Percentiles rank a stretch among this genome's conserved stretches.
phyloP scores from a whole-genome alignment of 2,888 invertebrate genomes.

The Pimpla rufipes region DNA sequence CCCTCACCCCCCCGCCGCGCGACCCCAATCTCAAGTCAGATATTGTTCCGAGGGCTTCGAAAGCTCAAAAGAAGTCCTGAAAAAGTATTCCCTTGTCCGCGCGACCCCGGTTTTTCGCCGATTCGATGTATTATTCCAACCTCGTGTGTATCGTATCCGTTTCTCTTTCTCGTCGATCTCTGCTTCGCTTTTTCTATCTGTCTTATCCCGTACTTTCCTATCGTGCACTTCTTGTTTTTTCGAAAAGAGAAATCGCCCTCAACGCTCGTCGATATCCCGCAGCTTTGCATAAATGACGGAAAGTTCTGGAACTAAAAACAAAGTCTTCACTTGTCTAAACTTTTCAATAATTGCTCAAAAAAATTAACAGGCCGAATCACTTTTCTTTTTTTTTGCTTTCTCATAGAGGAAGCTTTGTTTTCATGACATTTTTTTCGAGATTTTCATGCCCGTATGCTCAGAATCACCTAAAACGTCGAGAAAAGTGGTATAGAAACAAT shows the following conservation, averaged over 20 bases:
- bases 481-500: too few relatives aligned
- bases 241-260: not conserved
- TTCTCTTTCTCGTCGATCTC: slow-evolving; percentile 70
- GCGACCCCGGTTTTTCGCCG: slow-evolving; percentile 68
- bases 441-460: too few relatives aligned
- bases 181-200: slow-evolving; percentile 62
- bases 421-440: too few relatives aligned
- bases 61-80: slow-evolving; percentile 82
- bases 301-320: too few relatives aligned
- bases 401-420: too few relatives aligned
- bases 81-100: slow-evolving; percentile 76
- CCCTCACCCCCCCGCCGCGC: slow-evolving; percentile 64
- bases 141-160: slow-evolving; percentile 76
- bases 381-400: too few relatives aligned
- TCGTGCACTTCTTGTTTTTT: not conserved
- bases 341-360: too few relatives aligned
- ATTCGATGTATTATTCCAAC: slow-evolving; percentile 80
- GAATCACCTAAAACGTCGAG: too few relatives aligned
- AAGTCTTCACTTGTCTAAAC: too few relatives aligned
- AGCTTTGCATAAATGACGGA: not conserved
- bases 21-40: slow-evolving; percentile 83
- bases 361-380: too few relatives aligned
- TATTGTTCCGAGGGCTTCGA: slow-evolving; percentile 83
- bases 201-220: slow-evolving; percentile 37
- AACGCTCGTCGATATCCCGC: not conserved